Percentiles rank a stretch among this genome's conserved stretches.
Evolutionary conservation across 2,113 vertebrate species (phyloP).

Genomic region (Corythaeola cristata): DNA sequence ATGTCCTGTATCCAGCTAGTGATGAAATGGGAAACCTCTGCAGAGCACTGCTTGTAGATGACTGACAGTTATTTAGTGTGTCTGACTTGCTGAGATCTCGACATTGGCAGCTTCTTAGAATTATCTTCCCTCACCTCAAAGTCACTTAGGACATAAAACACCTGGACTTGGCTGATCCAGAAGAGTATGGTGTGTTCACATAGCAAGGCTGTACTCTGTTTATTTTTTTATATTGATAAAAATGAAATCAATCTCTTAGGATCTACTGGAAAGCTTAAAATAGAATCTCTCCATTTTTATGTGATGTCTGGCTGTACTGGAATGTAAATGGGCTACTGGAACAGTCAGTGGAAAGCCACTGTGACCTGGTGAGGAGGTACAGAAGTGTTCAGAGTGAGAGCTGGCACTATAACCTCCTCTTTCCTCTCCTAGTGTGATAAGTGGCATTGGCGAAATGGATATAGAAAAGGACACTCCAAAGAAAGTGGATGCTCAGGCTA

Average conservation of each 20-base stretch:
- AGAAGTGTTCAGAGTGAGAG: fast-evolving
- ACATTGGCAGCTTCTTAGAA: not conserved
- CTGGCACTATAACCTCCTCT: not conserved
- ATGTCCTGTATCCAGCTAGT: fast-evolving
- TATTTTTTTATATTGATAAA: not conserved
- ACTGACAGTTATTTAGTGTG: not conserved
- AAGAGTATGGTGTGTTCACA: not conserved
- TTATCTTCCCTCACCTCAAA: not conserved
- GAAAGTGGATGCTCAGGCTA: not conserved
- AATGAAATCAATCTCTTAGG: not conserved
- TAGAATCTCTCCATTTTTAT: not conserved
- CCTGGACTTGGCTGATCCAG: not conserved
- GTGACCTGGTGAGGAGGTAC: fast-evolving
- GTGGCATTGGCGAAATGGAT: constrained; percentile 91
- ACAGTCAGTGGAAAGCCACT: not conserved
- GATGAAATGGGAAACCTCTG: not conserved
- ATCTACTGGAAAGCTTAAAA: not conserved
- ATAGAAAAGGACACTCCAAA: constrained; percentile 74
- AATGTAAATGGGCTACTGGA: fast-evolving
- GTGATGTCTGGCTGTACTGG: not conserved
- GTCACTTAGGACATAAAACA: not conserved
- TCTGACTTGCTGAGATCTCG: not conserved
- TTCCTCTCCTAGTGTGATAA: constrained; percentile 82
- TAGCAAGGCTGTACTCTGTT: not conserved
- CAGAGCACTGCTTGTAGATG: not conserved